Base-by-base conservation (phyloP, 2,797 vertebrate species). In the Zalophus californianus region DNA sequence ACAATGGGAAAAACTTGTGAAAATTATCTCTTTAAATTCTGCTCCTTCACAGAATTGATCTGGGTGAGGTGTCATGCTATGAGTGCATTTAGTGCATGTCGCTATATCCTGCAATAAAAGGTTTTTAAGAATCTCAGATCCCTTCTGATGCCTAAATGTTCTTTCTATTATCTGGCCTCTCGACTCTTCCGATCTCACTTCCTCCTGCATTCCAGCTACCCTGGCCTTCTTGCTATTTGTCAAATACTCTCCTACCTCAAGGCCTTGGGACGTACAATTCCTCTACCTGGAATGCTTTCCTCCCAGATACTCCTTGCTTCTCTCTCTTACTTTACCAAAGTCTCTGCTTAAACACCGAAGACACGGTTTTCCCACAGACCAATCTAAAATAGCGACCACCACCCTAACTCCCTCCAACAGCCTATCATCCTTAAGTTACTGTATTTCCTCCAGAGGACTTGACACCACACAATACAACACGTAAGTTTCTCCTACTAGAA, bases 391-490 rank as follows among this genome's bases (percentile, higher is more conserved):
- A 77, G 90, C 58, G 38, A 35, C 41, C 13, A 6, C 41, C 58
- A 32, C 41, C 27, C 38, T 60, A 41, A 66, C 44, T 62, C 58
- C 44, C 70, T 70, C 64, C 44, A 44, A 75, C 89, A 58, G 14
- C 62, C 88, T 25, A 5, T 23, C 20, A 2, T 14, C 91, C 86
- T 86, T 54, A 64, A 44, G 18, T 25, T 14, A 32, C 77, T 80
- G 5, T 0, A 44, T 27, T 32, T 44, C 64, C 64, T 68, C 38
- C 38, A 38, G 62, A 75, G 77, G 54, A 60, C 48, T 5, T 48
- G 29, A 18, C 0, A 13, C n/a, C 52, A 56, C 4, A 1, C 18
- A 7, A 54, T 14, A 4, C 0, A 35, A 1, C 54, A 29, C 0
- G 5, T 35, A 27, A 35, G 50, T 64, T 29, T 70, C 78, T 62